Base-by-base conservation (phyloP, 2,113 vertebrate species). In the Cervus canadensis region DNA sequence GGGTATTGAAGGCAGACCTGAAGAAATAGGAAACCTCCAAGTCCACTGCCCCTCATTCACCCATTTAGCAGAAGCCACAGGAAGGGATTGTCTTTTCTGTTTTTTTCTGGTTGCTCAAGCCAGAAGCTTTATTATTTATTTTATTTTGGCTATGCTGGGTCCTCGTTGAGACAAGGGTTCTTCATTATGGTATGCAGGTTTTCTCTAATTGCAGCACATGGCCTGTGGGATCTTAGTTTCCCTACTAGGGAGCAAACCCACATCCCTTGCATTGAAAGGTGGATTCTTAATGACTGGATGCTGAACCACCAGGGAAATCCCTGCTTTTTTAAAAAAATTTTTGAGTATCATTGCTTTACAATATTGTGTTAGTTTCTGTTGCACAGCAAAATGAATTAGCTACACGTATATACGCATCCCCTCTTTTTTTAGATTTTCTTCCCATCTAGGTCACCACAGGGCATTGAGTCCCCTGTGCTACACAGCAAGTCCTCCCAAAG, bases 61-160 rank as follows among this genome's bases (percentile, higher is more conserved):
- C 59, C 25, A 8, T 26, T 59, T 78, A 79, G 90, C 84, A 52
- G 89, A 95, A 92, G 67, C 40, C 45, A 28, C 30, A 62, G 16
- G 52, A 93, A 89, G 86, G 5, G 33, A 21, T 45, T 12, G n/a
- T 33, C 43, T 71, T 40, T 43, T 43, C 71, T 43, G 23, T 76
- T 43, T 76, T 76, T 76, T 26, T 43, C 40, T 76, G 23, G 40
- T 76, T 43, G 21, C 23, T 76, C 71, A 26, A 76, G 40, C 12
- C 71, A 43, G 40, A 43, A 76, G 23, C 14, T 76, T 43, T 76
- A 74, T 76, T 43, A 43, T 74, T 71, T 71, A 71, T 36, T 23
- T 43, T 76, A 76, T 76, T 25, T 76, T 40, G 71, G 40, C 23
- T 43, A 40, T 3, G 1, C 40, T 76, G 71, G 40, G 40, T 43